Evolutionary conservation across 2,888 invertebrate species (phyloP).

Genomic region (Calliphora vomitoria): DNA sequence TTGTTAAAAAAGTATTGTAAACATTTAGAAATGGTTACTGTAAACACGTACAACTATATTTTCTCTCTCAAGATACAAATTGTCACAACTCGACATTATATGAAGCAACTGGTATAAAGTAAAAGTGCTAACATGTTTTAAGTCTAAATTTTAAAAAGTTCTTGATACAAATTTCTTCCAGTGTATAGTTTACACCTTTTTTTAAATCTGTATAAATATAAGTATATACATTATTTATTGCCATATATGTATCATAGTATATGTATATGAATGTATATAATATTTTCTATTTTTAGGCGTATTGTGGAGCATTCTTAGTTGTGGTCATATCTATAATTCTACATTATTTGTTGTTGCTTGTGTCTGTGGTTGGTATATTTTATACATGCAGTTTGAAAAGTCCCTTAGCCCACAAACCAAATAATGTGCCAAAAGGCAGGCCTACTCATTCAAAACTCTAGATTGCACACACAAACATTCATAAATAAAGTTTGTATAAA

Average conservation of each 20-base stretch:
- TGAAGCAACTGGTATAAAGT: no score
- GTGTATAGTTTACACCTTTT: not conserved
- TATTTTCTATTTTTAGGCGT: slow-evolving; percentile 16
- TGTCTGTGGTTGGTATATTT: slow-evolving; percentile 19
- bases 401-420: slow-evolving; percentile 26
- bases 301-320: not conserved
- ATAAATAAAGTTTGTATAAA: slow-evolving; percentile 49
- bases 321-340: slow-evolving; percentile 36
- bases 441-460: not conserved
- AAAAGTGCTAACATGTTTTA: no score
- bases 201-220: not conserved
- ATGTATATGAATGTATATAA: not conserved
- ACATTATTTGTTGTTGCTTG: not conserved
- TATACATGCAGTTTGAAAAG: slow-evolving; percentile 18
- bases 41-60: no score
- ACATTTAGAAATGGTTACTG: no score
- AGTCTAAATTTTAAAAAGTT: no score
- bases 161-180: no score
- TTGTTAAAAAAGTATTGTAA: no score
- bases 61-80: no score
- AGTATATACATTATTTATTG: slow-evolving; percentile 10
- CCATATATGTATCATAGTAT: not conserved
- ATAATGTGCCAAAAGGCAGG: slow-evolving; percentile 12
- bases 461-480: not conserved
- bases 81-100: no score